Evolutionary conservation across 2,888 invertebrate species (phyloP), one percentile per base, ranked within the genome.

Genomic region (Polietes domitor): DNA sequence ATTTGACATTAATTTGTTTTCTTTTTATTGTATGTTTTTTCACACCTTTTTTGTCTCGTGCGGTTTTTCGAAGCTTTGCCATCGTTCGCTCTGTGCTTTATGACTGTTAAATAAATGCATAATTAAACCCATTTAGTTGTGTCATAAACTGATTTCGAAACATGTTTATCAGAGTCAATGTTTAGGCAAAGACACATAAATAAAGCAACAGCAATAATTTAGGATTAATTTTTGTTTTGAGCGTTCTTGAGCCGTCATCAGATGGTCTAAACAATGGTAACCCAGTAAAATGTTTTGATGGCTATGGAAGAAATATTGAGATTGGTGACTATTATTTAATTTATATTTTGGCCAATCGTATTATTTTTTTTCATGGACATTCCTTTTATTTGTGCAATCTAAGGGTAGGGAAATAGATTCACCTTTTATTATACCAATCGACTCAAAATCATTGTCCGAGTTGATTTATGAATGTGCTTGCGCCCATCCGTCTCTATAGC

Each of bases 1-100:
- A 47, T 47, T 47, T 47, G 47, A 47, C n/a, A n/a, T 47, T 47
- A 47, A 47, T 47, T n/a, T 47, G 47, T 47, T 47, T 47, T 47
- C 7, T n/a, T n/a, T 15, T 47, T 47, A 47, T 47, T 15, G 47
- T n/a, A n/a, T n/a, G n/a, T 47, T 47, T 47, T 47, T 47, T 47
- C 47, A 47, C 47, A 47, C 47, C 47, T 47, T 37, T 37, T 37
- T 10, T n/a, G n/a, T n/a, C 15, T 15, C 47, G 47, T 47, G 47
- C 47, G n/a, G 6, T 47, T 47, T n/a, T 47, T 47, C 15, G n/a
- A 7, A 47, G 12, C n/a, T 47, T 47, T n/a, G 15, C n/a, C n/a
- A 2, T 47, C 3, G 15, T 47, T n/a, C 12, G 47, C 12, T 47
- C 6, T 47, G 1, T 4, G 47, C 2, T 15, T 47, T 47, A 47